A percentile compares a stretch with the other conserved stretches of the same genome.
phyloP scores from a whole-genome alignment of 37 sponge, comb jelly and placozoan genomes.

The Ephydatia muelleri region DNA sequence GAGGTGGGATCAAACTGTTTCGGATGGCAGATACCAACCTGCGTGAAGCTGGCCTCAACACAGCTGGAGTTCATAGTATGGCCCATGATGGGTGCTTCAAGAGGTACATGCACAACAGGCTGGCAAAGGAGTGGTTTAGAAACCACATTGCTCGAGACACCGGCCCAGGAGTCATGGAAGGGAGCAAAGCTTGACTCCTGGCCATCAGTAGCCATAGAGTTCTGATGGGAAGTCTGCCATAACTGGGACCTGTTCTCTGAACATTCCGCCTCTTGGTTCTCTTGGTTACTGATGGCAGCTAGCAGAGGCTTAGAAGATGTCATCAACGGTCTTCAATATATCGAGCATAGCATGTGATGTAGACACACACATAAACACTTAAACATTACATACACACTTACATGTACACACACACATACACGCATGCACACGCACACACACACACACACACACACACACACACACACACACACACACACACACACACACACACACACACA shows the following conservation, averaged over 20 bases:
- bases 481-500: slow-evolving; percentile 23
- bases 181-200: slow-evolving; percentile 23
- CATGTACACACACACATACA: not conserved
- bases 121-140: not conserved
- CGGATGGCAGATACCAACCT: slow-evolving; percentile 14
- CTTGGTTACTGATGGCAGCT: not conserved
- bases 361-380: not conserved
- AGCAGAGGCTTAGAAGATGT: not conserved
- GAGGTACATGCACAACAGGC: slow-evolving; percentile 7
- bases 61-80: not conserved
- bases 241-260: not conserved
- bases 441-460: slow-evolving; percentile 45
- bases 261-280: not conserved
- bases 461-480: slow-evolving; percentile 31
- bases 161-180: slow-evolving; percentile 38
- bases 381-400: not conserved
- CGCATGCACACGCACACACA: slow-evolving; percentile 12
- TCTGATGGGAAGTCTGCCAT: not conserved
- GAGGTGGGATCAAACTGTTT: slow-evolving; percentile 6
- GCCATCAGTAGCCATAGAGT: not conserved
- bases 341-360: not conserved
- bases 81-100: slow-evolving; percentile 11
- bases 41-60: slow-evolving; percentile 20
- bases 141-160: not conserved
- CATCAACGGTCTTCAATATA: not conserved